Evolutionary conservation across 2,113 vertebrate genomes (phyloP), one percentile per base, ranked within the genome.

Genomic region (Triplophysa dalaica): DNA sequence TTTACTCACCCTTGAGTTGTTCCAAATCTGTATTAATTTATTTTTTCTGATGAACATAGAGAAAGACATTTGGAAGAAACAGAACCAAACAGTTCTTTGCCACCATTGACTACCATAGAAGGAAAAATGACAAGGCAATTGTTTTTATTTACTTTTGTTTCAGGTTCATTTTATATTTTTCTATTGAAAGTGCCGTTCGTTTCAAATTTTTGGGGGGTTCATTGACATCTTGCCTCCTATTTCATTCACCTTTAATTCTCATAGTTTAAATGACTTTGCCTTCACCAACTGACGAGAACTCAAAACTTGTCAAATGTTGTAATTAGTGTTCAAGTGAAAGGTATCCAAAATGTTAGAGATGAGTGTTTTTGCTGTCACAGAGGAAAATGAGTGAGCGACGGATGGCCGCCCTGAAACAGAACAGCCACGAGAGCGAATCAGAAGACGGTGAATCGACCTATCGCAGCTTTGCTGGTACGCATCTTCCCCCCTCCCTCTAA

Each of bases 341-440:
- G 14, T 8, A 52, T 43, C n/a, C 65, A 19, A 75, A 79, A 75
- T 19, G 17, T 38, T 33, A 64, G 14, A 33, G 22, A n/a, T 84
- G 3, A 82, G 24, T 75, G 5, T 33, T 80, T 79, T 77, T 62
- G 11, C 14, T 72, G 62, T 84, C 41, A 12, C 79, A 99, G 96
- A 93, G 86, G 85, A 92, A 93, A 87, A 89, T 90, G 80, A 89
- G 91, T 61, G 95, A 95, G 85, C 91, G 91, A 80, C 93, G 92
- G 75, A 87, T 88, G 82, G 85, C 89, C 2, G 86, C 91, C 38
- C 48, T 93, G 80, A 84, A 0, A 68, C 87, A 73, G 79, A 90
- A 91, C 41, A 91, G 86, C 72, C 89, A 84, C 83, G 94, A 94
- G 54, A 95, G 92, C 0, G 93, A 96, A 82, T 94, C 95, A 60